Base-by-base conservation (phyloP, 2,113 vertebrate genomes). In the Pimephales promelas region DNA sequence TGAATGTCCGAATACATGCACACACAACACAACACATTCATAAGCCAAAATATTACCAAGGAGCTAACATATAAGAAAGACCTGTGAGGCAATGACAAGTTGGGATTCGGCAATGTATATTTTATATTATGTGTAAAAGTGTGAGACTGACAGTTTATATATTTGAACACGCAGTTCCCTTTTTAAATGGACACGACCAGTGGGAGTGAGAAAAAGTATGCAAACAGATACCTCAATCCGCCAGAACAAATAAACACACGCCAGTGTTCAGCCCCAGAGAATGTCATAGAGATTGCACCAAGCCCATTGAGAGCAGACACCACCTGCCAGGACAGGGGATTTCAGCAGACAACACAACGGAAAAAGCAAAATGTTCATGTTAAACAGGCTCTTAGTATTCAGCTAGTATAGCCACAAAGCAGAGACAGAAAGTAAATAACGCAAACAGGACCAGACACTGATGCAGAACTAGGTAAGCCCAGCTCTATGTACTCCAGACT, bases 381-480 rank as follows among this genome's bases (percentile, higher is more conserved):
- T 88, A 84, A 90, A 87, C 81, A 86, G 88, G 78, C 81, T 81
- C 57, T 79, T 73, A 79, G 88, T 87, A 84, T 89, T 88, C 81
- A 83, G 86, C 88, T 86, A 86, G 56, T 34, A n/a, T n/a, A 72
- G 87, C 87, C 81, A 84, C 77, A 31, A 28, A 77, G 56, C 64
- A 81, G 22, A 52, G 36, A 68, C 66, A 79, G 68, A 20, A 56
- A 52, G 56, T 68, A 83, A 79, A 86, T 68, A 83, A 45, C 10
- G 68, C 43, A 85, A 75, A 89, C 79, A 36, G 45, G 43, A 72
- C 9, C 45, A 54, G 82, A 85, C 84, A 84, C 59, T 76, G 76
- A 83, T 76, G 79, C 22, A 14, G 86, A 82, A 62, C 28, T 16
- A 59, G 56, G n/a, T 31, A 43, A 75, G 62, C 14, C 66, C 47